Conservation (phyloP, 2,113 vertebrate species). For the Alligator mississippiensis region DNA sequence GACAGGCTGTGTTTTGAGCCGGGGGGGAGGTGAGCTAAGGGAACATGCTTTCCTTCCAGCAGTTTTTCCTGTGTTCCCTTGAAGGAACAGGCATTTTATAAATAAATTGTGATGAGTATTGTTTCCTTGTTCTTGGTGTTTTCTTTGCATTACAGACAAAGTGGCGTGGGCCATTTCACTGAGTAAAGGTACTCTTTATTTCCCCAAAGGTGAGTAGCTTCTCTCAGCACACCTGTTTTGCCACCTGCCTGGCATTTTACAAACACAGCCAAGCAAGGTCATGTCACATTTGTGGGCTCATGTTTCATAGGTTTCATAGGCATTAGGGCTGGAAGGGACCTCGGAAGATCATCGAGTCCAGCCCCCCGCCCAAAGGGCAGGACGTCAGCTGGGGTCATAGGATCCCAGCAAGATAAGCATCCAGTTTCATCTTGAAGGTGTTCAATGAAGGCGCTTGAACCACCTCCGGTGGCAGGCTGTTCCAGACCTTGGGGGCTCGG, state of each 20-base stretch:
- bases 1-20: background rate
- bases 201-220: background rate
- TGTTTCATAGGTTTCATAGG: too few species aligned
- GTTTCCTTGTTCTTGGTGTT: background rate
- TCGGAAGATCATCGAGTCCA: too few species aligned
- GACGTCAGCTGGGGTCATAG: too few species aligned
- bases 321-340: too few species aligned
- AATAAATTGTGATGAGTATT: background rate
- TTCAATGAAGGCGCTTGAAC: too few species aligned
- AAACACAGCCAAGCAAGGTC: background rate
- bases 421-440: too few species aligned
- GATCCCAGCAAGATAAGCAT: too few species aligned
- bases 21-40: background rate
- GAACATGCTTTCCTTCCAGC: background rate
- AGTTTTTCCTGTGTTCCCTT: background rate
- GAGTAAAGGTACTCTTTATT: background rate
- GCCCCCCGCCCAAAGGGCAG: too few species aligned
- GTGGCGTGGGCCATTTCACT: background rate
- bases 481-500: too few species aligned
- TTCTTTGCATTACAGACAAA: background rate
- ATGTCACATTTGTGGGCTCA: background rate
- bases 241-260: background rate
- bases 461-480: too few species aligned
- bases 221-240: background rate
- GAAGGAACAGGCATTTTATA: background rate